Conservation (phyloP, 2,888 invertebrate species). For the Diloba caeruleocephala region DNA sequence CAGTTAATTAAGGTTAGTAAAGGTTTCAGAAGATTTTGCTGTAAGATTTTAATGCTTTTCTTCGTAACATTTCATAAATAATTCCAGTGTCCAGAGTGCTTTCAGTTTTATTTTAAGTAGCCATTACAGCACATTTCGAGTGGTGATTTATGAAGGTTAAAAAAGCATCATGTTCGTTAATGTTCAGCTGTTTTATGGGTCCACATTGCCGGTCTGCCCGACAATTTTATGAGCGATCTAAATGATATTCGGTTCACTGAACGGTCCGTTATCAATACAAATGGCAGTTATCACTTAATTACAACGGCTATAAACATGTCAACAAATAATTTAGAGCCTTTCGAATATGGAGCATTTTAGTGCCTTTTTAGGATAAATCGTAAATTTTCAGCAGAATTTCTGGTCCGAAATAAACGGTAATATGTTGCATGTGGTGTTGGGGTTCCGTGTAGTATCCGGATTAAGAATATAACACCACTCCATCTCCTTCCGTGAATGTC, state of each 20-base stretch:
- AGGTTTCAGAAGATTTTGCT: constrained; percentile 17
- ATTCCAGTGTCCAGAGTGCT: constrained; percentile 26
- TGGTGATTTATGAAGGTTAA: constrained; percentile 52
- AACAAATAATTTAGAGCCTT: constrained; percentile 13
- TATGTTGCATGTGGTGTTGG: constrained; percentile 5
- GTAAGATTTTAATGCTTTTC: constrained; percentile 26
- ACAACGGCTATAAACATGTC: constrained; percentile 28
- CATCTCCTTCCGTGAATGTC: too few relatives aligned
- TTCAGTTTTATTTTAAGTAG: constrained; percentile 50
- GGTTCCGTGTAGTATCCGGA: neutral
- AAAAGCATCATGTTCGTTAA: constrained; percentile 56
- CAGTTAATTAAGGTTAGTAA: too few relatives aligned
- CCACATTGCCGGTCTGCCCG: constrained; percentile 25
- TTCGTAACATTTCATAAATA: constrained; percentile 32
- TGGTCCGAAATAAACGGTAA: constrained; percentile 5
- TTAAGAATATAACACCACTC: too few relatives aligned
- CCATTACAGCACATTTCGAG: constrained; percentile 46
- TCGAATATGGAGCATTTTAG: constrained; percentile 8
- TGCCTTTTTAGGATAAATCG: constrained; percentile 5
- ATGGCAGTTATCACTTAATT: constrained; percentile 15
- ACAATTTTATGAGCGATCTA: constrained; percentile 27
- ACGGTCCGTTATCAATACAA: constrained; percentile 6
- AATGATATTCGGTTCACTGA: constrained; percentile 1
- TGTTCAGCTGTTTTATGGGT: constrained; percentile 47
- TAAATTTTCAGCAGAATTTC: constrained; percentile 10